Evolutionary conservation across 2,888 invertebrate species (phyloP).

Genomic region (Eugnorisma glareosa): DNA sequence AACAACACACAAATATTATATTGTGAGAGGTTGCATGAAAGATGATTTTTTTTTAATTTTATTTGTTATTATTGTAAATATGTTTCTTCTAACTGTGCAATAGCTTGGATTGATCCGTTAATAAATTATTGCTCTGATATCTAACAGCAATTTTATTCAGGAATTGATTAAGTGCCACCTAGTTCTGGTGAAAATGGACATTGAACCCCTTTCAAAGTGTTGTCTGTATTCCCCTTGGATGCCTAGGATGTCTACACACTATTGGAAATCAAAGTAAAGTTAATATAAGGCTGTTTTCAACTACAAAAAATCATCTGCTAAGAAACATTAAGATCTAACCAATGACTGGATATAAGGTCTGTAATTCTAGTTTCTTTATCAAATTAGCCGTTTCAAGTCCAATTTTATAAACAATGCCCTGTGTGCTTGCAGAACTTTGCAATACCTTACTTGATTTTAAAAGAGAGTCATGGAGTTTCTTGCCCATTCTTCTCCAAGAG

Average conservation of each 20-base stretch:
- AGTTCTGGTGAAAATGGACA: not conserved
- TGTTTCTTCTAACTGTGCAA: too few relatives aligned
- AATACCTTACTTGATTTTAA: not conserved
- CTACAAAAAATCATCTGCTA: not conserved
- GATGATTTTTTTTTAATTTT: too few relatives aligned
- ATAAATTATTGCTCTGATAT: not conserved
- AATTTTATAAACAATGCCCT: not conserved
- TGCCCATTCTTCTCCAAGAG: not conserved
- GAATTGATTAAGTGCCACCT: not conserved
- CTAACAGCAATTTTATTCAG: not conserved
- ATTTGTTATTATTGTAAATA: too few relatives aligned
- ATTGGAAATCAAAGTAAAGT: not conserved
- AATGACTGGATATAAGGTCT: not conserved
- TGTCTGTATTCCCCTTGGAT: not conserved
- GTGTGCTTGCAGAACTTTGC: not conserved
- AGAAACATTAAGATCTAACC: not conserved
- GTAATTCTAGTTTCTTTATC: not conserved
- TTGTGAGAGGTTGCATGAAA: too few relatives aligned
- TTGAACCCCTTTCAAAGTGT: not conserved
- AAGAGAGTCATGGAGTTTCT: not conserved
- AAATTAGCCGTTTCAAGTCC: not conserved
- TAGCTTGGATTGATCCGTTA: too few relatives aligned
- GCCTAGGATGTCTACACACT: not conserved
- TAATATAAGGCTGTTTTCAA: not conserved
- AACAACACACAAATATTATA: not conserved